A percentile compares a stretch with the other conserved stretches of the same genome.
Evolutionary conservation across 2,797 vertebrate genomes (phyloP).

Genomic region (Psittacula echo): DNA sequence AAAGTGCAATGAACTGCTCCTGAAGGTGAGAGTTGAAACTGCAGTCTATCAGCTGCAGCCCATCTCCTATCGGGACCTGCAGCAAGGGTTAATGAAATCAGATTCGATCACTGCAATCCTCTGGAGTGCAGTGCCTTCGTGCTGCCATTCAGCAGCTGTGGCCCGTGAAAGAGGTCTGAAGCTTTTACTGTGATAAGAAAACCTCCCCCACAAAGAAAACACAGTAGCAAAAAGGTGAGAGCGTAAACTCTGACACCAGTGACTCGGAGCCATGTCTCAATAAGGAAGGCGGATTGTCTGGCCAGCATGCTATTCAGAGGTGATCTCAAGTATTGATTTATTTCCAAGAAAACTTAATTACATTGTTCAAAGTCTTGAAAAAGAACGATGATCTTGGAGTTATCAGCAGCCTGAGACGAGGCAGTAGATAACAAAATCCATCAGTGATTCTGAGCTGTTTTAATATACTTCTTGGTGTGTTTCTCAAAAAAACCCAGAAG

Average conservation of each 20-base stretch:
- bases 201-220: not conserved
- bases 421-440: conserved; percentile 18
- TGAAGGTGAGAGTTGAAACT: not conserved
- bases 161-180: not conserved
- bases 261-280: not conserved
- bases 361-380: conserved; percentile 38
- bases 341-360: conserved; percentile 51
- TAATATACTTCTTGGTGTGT: not conserved
- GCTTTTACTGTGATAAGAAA: not conserved
- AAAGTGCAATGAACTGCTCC: not conserved
- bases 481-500: not conserved
- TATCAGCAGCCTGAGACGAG: not conserved
- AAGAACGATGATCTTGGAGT: not conserved
- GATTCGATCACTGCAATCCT: not conserved
- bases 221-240: not conserved
- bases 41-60: not conserved
- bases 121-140: not conserved
- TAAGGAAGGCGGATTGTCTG: conserved; percentile 13
- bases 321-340: conserved; percentile 54
- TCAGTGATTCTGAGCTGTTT: conserved; percentile 27
- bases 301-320: not conserved
- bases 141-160: not conserved
- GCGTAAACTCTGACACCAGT: not conserved
- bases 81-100: not conserved
- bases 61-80: not conserved